These are phyloP conservation scores for Chaetops frenatus DNA, from an alignment of 2,113 vertebrate species.

Conservation along the genomic window DNA sequence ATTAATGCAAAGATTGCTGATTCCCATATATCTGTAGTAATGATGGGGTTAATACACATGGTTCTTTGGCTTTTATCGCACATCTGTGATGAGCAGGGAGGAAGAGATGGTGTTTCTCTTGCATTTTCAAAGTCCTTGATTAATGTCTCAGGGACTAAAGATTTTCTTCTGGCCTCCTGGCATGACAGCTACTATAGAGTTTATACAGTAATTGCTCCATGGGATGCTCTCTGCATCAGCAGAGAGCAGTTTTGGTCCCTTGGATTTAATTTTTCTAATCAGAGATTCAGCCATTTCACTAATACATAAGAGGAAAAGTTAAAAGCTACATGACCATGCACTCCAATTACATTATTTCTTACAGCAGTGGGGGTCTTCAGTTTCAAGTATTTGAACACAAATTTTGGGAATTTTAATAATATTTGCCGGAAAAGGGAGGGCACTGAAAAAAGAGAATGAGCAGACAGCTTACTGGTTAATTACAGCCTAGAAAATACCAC, in stretches of 20 bases:
- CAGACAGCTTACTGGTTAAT: constrained; percentile 21
- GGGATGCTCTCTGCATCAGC: background rate
- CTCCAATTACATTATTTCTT: constrained; percentile 19
- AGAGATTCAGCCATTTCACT: background rate
- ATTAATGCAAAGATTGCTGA: background rate
- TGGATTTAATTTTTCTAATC: background rate
- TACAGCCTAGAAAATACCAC: background rate
- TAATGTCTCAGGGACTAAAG: background rate
- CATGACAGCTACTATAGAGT: background rate
- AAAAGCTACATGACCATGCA: background rate
- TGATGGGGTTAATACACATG: fast-evolving
- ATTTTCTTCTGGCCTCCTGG: background rate
- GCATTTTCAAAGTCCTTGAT: background rate
- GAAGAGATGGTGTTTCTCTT: background rate
- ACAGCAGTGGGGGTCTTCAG: background rate
- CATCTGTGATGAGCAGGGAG: background rate
- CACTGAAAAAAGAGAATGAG: background rate
- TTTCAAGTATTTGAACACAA: background rate
- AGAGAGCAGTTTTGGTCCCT: background rate
- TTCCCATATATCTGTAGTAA: background rate
- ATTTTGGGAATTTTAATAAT: background rate
- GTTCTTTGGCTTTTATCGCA: background rate
- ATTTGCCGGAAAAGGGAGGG: background rate
- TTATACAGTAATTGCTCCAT: constrained; percentile 1
- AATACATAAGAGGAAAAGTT: background rate